phyloP scores from a whole-genome alignment of 2,888 invertebrate genomes.

The Drosophila helvetica region DNA sequence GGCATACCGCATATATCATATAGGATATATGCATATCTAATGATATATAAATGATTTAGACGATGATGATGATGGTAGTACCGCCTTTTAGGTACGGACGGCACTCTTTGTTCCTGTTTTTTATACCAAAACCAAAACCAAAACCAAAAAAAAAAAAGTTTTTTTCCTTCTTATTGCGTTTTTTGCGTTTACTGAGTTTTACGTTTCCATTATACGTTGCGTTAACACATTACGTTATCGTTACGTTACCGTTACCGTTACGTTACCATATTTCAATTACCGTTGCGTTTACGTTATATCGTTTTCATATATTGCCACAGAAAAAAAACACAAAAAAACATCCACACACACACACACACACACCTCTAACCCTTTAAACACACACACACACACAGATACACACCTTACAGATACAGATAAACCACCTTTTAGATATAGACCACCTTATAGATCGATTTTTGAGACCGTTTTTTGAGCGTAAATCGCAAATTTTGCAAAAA shows the following conservation, averaged over 20 bases:
- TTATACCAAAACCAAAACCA: conserved; percentile 45
- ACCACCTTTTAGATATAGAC: not conserved
- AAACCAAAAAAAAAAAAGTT: too few species aligned
- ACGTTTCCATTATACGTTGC: conserved; percentile 51
- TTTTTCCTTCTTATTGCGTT: conserved; percentile 78
- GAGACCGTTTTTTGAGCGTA: conserved; percentile 14
- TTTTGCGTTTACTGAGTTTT: conserved; percentile 67
- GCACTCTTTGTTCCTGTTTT: conserved; percentile 67
- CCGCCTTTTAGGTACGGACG: conserved; percentile 74
- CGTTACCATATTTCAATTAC: conserved; percentile 38
- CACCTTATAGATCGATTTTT: conserved; percentile 26
- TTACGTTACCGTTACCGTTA: conserved; percentile 62
- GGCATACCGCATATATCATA: conserved; percentile 1
- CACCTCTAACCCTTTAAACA: not conserved
- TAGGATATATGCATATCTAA: conserved; percentile 5
- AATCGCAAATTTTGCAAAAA: conserved; percentile 7
- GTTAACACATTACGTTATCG: conserved; percentile 46
- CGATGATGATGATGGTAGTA: conserved; percentile 43
- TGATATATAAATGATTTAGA: conserved; percentile 11
- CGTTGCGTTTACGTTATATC: conserved; percentile 51
- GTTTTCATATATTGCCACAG: conserved; percentile 33
- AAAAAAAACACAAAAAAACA: conserved; percentile 19
- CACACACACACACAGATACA: conserved; percentile 11
- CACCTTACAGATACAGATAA: not conserved
- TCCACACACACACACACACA: conserved; percentile 6